phyloP scores from a whole-genome alignment of 92 coral and sea anemone genomes.

The Palythoa heliodiscus region DNA sequence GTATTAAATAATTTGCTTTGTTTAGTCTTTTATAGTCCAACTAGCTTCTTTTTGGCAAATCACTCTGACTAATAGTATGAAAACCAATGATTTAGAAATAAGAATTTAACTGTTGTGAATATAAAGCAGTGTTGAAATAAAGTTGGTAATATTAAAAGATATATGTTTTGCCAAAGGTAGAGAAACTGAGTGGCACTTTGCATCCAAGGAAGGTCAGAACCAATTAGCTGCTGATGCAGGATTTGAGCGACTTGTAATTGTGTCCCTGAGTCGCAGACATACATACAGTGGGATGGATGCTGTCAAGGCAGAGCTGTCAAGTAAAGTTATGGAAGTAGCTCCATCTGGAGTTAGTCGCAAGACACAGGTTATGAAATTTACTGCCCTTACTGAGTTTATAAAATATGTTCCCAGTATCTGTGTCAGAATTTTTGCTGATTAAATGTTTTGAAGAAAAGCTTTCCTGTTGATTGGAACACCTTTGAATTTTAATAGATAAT shows the following conservation, averaged over 20 bases:
- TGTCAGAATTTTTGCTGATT: too few relatives aligned
- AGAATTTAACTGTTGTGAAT: too few relatives aligned
- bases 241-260: conserved; percentile 85
- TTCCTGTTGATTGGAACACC: too few relatives aligned
- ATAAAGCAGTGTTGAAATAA: too few relatives aligned
- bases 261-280: conserved; percentile 80
- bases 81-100: neutral
- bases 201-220: conserved; percentile 71
- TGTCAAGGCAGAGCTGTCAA: conserved; percentile 83
- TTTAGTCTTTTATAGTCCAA: neutral
- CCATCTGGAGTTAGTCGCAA: conserved; percentile 69
- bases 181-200: conserved; percentile 89
- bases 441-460: too few relatives aligned
- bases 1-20: neutral
- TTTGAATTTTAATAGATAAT: too few relatives aligned
- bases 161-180: conserved; percentile 55
- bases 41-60: neutral
- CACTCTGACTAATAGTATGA: neutral
- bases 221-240: conserved; percentile 77
- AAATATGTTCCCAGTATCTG: too few relatives aligned
- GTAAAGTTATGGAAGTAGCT: conserved; percentile 92
- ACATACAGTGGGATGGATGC: conserved; percentile 67
- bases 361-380: conserved; percentile 57
- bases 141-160: neutral
- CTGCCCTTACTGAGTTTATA: neutral